These are phyloP conservation scores for Herminia tarsipennalis DNA, from an alignment of 2,888 invertebrate species.

Conservation along the genomic window DNA sequence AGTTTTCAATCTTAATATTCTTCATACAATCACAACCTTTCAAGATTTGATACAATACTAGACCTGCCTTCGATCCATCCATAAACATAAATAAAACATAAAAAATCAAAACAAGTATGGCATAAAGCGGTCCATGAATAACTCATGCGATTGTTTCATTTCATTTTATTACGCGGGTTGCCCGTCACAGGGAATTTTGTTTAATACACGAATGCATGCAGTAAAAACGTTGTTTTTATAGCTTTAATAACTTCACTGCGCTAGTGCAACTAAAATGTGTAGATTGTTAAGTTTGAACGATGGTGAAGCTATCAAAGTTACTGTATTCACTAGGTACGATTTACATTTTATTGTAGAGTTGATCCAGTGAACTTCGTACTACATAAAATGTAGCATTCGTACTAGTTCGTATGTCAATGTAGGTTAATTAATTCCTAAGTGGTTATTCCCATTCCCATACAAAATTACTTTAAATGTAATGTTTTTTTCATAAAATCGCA, in stretches of 20 bases:
- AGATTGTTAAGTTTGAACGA: slow-evolving; percentile 35
- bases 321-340: neutral
- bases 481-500: no score
- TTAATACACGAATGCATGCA: slow-evolving; percentile 63
- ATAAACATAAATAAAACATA: slow-evolving; percentile 13
- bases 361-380: no score
- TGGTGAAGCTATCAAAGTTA: slow-evolving; percentile 4
- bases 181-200: slow-evolving; percentile 69
- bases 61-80: no score
- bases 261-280: slow-evolving; percentile 45
- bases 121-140: slow-evolving; percentile 71
- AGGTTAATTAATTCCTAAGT: no score
- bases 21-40: no score
- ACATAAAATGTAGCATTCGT: no score
- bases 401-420: no score
- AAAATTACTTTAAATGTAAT: no score
- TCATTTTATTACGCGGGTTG: slow-evolving; percentile 75
- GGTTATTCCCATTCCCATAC: no score
- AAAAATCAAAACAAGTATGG: slow-evolving; percentile 35
- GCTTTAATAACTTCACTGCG: slow-evolving; percentile 62
- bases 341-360: neutral
- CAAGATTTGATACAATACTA: no score
- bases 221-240: slow-evolving; percentile 70
- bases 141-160: slow-evolving; percentile 81
- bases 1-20: no score